Evolutionary conservation across 2,797 vertebrate species (phyloP), one percentile per base, ranked within the genome.

Genomic region (Luscinia luscinia): DNA sequence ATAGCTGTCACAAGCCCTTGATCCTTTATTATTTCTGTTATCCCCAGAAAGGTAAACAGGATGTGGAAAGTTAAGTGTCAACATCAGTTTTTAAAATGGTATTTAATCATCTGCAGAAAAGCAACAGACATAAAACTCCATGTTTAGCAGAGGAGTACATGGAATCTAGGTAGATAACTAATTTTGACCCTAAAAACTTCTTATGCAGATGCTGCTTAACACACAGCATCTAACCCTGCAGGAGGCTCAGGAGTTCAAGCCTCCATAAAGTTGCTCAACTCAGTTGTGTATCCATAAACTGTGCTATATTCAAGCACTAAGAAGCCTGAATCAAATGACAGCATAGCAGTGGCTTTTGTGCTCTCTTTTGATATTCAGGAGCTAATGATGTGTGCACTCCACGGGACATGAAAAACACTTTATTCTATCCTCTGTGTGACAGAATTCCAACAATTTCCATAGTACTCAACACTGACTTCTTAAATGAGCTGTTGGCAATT

Each of bases 381-480:
- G 34, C 54, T 94, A 91, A 96, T 75, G 79, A 93, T 81, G 66
- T 86, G 66, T 78, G 79, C 38, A 32, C 76, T 94, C 82, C 72
- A 75, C 4, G 4, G 73, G 79, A 77, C 45, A 92, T 2, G 14
- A 64, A 87, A 89, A 93, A 74, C 40, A 90, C 62, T 89, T 95
- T 64, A 76, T 92, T 94, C 72, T 80, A 72, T 18, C n/a, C 73
- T 84, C 69, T 62, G 43, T 2, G 1, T 40, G 69, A 83, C 38
- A 89, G 72, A 91, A 75, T 81, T 81, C 49, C 80, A 93, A 85
- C 17, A 51, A 69, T 78, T 91, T 84, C 40, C 58, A 76, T 20
- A 61, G 58, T 40, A 72, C 21, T 91, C 58, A 80, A 58, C 6
- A 16, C 3, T 51, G 38, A 69, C n/a, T 89, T 81, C n/a, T 48